These are phyloP conservation scores for Homarus gammarus DNA, from an alignment of 2,888 invertebrate genomes.

Conservation along the genomic window DNA sequence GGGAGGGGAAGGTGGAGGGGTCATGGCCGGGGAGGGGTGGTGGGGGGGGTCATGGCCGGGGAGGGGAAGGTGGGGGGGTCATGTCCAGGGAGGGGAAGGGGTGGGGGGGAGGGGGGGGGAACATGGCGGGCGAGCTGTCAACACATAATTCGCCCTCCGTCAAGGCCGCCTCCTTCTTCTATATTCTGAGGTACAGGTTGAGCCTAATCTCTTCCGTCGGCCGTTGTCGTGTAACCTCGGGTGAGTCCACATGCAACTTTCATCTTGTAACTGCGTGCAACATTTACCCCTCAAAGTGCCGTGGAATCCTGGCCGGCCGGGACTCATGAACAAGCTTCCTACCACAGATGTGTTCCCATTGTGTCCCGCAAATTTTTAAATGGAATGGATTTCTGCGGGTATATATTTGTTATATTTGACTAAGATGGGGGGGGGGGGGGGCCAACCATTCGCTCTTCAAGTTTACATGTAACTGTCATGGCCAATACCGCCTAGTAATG, in stretches of 20 bases:
- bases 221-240: too few species aligned
- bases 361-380: neutral
- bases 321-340: constrained; percentile 6
- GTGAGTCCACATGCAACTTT: constrained; percentile 6
- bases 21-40: too few species aligned
- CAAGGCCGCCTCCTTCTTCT: too few species aligned
- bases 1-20: too few species aligned
- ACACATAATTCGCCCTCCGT: too few species aligned
- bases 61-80: too few species aligned
- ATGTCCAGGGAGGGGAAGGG: too few species aligned
- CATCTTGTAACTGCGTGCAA: constrained; percentile 6
- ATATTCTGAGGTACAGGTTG: too few species aligned
- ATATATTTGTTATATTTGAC: constrained; percentile 32
- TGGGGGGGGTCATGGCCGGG: too few species aligned
- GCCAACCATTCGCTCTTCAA: constrained; percentile 6
- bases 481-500: constrained; percentile 40
- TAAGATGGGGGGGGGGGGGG: constrained; percentile 29
- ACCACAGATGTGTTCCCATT: neutral
- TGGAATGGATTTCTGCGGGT: constrained; percentile 13
- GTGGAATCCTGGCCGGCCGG: neutral
- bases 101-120: too few species aligned
- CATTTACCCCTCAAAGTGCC: constrained; percentile 19
- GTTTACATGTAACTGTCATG: constrained; percentile 52
- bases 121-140: too few species aligned
- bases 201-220: too few species aligned